These are phyloP conservation scores for Hemibagrus wyckioides DNA, from an alignment of 2,113 vertebrate genomes.

Conservation along the genomic window DNA sequence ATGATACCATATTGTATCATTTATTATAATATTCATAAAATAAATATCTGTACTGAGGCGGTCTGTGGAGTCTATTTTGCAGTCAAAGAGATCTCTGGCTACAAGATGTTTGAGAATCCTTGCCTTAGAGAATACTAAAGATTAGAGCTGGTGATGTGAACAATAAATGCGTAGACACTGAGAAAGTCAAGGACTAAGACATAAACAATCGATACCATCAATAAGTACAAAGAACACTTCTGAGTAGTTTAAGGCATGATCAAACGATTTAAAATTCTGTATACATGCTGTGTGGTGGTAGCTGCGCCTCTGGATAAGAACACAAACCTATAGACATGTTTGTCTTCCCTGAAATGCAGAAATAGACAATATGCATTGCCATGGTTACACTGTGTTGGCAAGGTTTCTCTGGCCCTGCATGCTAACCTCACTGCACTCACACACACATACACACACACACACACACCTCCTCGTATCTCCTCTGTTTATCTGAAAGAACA, in stretches of 20 bases:
- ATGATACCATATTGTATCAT: too few species aligned
- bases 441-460: neutral
- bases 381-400: slow-evolving; percentile 42
- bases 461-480: neutral
- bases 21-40: too few species aligned
- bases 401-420: neutral
- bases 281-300: neutral
- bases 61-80: neutral
- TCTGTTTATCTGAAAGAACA: neutral
- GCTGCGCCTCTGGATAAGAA: neutral
- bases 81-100: neutral
- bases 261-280: neutral
- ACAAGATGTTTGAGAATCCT: neutral
- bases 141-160: neutral
- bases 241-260: neutral
- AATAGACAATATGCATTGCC: slow-evolving; percentile 34
- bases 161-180: neutral
- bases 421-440: neutral
- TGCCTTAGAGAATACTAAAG: neutral
- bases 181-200: neutral
- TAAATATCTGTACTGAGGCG: neutral
- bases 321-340: slow-evolving; percentile 3
- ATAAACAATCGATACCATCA: neutral
- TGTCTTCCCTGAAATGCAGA: slow-evolving; percentile 25
- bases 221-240: neutral